A percentile compares a stretch with the other conserved stretches of the same genome.
These are phyloP conservation scores for Philypnodon macrostomus DNA, from an alignment of 2,797 vertebrate species.

Conservation along the genomic window DNA sequence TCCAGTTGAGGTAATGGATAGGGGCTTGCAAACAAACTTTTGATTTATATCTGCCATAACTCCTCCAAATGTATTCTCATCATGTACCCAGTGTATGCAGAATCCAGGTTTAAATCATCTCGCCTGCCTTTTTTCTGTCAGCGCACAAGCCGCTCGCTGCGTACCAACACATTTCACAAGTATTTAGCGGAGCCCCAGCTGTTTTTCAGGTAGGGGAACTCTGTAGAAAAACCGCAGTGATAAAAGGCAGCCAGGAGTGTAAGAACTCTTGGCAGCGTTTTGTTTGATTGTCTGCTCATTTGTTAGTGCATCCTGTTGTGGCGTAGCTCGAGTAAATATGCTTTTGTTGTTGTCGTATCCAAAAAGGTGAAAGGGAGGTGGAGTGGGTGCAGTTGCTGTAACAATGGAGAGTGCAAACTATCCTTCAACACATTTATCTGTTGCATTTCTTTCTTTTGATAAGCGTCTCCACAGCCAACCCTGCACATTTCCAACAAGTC, in stretches of 20 bases:
- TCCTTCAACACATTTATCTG: conserved; percentile 54
- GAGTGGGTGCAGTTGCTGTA: no score
- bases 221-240: no score
- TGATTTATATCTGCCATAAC: conserved; percentile 60
- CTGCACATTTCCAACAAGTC: conserved; percentile 49
- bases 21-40: conserved; percentile 49
- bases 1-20: conserved; percentile 22
- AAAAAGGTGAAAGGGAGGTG: conserved; percentile 21
- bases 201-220: conserved; percentile 45
- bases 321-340: conserved; percentile 40
- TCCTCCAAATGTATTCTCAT: conserved; percentile 56
- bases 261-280: conserved; percentile 42
- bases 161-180: conserved; percentile 47
- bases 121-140: conserved; percentile 31
- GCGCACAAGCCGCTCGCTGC: conserved; percentile 9
- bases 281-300: conserved; percentile 52
- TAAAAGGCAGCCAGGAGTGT: conserved; percentile 42
- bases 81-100: conserved; percentile 35
- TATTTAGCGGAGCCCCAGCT: conserved; percentile 52
- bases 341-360: conserved; percentile 33
- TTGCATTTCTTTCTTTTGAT: conserved; percentile 54
- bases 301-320: conserved; percentile 39
- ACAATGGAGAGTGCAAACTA: conserved; percentile 47
- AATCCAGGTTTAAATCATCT: conserved; percentile 52
- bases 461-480: conserved; percentile 64